Conservation (phyloP, 1,140 invertebrate genomes). For the Neodiprion pinetum region DNA sequence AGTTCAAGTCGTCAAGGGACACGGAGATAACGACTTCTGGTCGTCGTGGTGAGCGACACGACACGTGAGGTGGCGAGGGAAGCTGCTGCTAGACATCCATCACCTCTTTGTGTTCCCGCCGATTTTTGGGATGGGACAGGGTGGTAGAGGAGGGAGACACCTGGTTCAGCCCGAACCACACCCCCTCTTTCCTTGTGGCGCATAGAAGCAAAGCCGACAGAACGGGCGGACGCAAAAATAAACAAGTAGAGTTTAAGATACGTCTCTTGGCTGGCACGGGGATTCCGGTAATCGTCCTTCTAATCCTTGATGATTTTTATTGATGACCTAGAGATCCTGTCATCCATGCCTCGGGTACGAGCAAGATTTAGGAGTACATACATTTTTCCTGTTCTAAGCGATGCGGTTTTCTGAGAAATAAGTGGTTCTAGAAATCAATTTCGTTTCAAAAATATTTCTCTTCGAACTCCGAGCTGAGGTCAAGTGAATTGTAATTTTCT, state of each 20-base stretch:
- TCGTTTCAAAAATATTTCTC: no score
- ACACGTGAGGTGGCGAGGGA: conserved; percentile 47
- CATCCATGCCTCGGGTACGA: background rate
- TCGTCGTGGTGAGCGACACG: conserved; percentile 40
- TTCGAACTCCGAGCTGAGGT: no score
- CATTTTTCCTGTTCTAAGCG: no score
- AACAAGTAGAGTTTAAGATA: conserved; percentile 9
- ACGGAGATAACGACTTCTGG: conserved; percentile 39
- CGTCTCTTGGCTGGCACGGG: conserved; percentile 21
- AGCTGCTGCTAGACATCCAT: conserved; percentile 43
- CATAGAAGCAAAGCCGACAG: background rate
- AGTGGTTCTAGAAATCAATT: no score
- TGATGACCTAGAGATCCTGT: conserved; percentile 24
- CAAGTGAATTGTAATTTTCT: no score
- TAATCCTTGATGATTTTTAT: conserved; percentile 40
- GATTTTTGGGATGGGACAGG: conserved; percentile 16
- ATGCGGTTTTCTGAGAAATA: no score
- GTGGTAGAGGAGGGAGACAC: conserved; percentile 37
- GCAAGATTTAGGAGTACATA: no score
- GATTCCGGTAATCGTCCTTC: conserved; percentile 17
- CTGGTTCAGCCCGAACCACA: conserved; percentile 36
- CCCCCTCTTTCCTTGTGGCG: conserved; percentile 11
- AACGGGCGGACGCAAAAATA: conserved; percentile 2
- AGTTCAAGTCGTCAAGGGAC: background rate
- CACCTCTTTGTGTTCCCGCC: conserved; percentile 42